Evolutionary conservation across 2,888 invertebrate species (phyloP), one percentile per base, ranked within the genome.

Genomic region (Lingula anatina): DNA sequence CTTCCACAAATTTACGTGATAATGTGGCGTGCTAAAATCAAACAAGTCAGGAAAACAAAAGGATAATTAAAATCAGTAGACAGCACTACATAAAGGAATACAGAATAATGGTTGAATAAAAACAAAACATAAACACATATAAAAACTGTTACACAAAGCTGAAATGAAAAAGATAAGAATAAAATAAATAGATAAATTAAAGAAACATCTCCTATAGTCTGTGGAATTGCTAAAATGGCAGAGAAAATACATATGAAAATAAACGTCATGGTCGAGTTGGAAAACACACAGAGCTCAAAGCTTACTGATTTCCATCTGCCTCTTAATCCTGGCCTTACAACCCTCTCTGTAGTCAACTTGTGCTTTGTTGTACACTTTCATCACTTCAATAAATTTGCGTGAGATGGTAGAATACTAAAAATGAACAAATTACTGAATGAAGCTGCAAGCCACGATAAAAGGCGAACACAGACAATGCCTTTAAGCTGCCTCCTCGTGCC

Each of bases 1-100:
- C 97, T 81, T 99, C 97, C 68, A 99, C 97, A 80, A 99, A 99
- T 83, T 97, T 96, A 78, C 99, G 87, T 67, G 96, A 96, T 75
- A 99, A 82, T 67, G 99, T 99, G 71, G 96, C 94, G 82, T 99
- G 97, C 82, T 99, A 70, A 49, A 62, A 62, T 51, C 55, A 56
- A 64, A 65, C 60, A 54, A 60, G 62, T 58, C 60, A 53, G 53
- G 45, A 47, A 57, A 62, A 58, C 52, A 60, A 56, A 49, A 55
- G n/a, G 21, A 18, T 12, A 12, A 26, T 35, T 18, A 20, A 43
- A 9, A 26, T n/a, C 7, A 39, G 20, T 20, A 39, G 7, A 20
- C 39, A n/a, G 15, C 18, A 18, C 18, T 15, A 12, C 7, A 9
- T 7, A 18, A 39, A 35, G 23, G 9, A 23, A 21, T 15, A 44